phyloP scores from a whole-genome alignment of 2,888 invertebrate genomes.

The Hydrotaea cyrtoneurina region DNA sequence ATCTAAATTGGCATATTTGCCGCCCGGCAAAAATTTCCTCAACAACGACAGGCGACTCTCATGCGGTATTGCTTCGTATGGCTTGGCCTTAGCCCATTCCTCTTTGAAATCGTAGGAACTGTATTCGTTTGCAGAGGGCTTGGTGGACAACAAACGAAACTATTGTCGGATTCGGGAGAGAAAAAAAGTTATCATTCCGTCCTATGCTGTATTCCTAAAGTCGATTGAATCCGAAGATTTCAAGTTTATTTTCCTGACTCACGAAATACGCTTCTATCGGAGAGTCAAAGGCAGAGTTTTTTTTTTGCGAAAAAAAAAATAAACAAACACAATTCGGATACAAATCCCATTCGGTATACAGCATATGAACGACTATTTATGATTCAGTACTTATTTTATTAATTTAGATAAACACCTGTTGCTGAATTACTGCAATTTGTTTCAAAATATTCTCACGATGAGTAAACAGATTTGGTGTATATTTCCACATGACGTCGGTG shows the following conservation, averaged over 20 bases:
- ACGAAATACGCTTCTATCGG: too few relatives aligned
- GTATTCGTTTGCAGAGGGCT: not conserved
- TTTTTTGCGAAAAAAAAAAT: too few relatives aligned
- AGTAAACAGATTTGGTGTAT: conserved; percentile 4
- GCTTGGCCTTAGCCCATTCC: conserved; percentile 73
- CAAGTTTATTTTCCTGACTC: too few relatives aligned
- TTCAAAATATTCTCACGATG: conserved; percentile 12
- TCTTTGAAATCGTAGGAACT: conserved; percentile 17
- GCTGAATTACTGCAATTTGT: conserved; percentile 1
- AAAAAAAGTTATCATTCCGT: not conserved
- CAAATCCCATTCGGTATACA: too few relatives aligned
- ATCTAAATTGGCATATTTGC: conserved; percentile 72
- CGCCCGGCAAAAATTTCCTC: conserved; percentile 73
- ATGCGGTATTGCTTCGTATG: conserved; percentile 73
- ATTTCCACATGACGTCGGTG: not conserved
- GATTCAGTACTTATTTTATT: not conserved
- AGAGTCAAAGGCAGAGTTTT: too few relatives aligned
- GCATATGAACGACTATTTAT: too few relatives aligned
- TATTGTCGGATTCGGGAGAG: not conserved
- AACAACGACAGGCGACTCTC: conserved; percentile 63
- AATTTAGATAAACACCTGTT: not conserved
- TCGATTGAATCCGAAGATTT: too few relatives aligned
- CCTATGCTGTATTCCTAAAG: too few relatives aligned
- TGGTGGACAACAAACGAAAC: conserved; percentile 5
- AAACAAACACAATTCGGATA: too few relatives aligned